Base-by-base conservation (phyloP, 1,140 invertebrate species). In the Halesus radiatus region DNA sequence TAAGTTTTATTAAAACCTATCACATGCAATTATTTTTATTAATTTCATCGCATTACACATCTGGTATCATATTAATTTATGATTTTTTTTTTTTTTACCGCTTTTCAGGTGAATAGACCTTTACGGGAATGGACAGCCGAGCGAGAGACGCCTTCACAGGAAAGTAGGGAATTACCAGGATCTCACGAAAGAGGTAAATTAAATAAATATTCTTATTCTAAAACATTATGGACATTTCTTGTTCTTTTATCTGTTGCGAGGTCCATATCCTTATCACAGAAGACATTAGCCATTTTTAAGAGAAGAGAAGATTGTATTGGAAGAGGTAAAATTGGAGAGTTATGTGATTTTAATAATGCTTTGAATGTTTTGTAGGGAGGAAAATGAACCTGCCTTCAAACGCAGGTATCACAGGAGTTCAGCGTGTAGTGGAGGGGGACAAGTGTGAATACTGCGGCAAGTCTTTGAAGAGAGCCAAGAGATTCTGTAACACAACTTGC, bases 391-490 rank as follows among this genome's bases (percentile, higher is more conserved):
- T 72, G 3, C 18, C 68, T 13, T 72, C 68, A 8, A 72, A 72
- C 26, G 68, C 68, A 50, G 68, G 68, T 20, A 72, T 72, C 50
- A 58, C 72, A 15, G 53, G 53, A 18, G 72, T 75, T n/a, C 72
- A 75, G 72, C 52, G 72, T 10, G 75, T 76, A 8, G 58, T 58
- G 16, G 79, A 80, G 10, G 66, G 23, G 13, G 79, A 75, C 23
- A 76, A 76, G 84, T 97, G 96, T 85, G 95, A 96, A 86, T 91
- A 91, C 56, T 97, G 96, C 86, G 94, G 94, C 52, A 95, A 93
- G 76, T 89, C 93, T 16, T 94, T 95, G 83, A 89, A 93, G 64
- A 68, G 91, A 73, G 87, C 91, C 0, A 96, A 96, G 85, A 88
- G 94, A 60, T 97, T 95, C 84, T 97, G 96, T 85, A 95, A 94